phyloP scores from a whole-genome alignment of 2,888 invertebrate species.

The Chirona hameri region DNA sequence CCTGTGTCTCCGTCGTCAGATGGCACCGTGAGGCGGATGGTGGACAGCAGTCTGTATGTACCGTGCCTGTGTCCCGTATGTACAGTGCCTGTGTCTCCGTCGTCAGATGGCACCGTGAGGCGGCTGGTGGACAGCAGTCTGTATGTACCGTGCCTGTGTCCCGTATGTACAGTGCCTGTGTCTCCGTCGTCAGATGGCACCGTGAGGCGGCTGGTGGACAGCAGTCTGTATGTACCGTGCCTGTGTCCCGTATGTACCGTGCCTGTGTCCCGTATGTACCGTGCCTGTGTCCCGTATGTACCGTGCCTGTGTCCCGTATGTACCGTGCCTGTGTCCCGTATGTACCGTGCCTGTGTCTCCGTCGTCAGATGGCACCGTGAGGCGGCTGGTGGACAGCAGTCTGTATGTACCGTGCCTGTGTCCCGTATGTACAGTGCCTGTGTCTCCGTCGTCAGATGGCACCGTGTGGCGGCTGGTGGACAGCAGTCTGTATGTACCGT shows the following conservation, averaged over 20 bases:
- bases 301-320: neutral
- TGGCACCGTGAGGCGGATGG: slow-evolving; percentile 34
- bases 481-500: slow-evolving; percentile 43
- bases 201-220: slow-evolving; percentile 43
- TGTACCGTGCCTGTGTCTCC: neutral
- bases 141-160: too few relatives aligned
- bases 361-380: slow-evolving; percentile 36
- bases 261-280: neutral
- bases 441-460: slow-evolving; percentile 34
- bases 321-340: too few relatives aligned
- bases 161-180: neutral
- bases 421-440: neutral
- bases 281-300: neutral
- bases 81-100: neutral
- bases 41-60: slow-evolving; percentile 45
- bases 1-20: slow-evolving; percentile 33
- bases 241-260: neutral
- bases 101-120: slow-evolving; percentile 37
- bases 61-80: too few relatives aligned
- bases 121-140: slow-evolving; percentile 44
- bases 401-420: too few relatives aligned
- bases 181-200: slow-evolving; percentile 35
- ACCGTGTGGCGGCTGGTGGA: slow-evolving; percentile 41
- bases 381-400: slow-evolving; percentile 44
- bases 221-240: slow-evolving; percentile 36